phyloP scores from a whole-genome alignment of 2,797 vertebrate species.

The Pseudocheirus occidentalis region DNA sequence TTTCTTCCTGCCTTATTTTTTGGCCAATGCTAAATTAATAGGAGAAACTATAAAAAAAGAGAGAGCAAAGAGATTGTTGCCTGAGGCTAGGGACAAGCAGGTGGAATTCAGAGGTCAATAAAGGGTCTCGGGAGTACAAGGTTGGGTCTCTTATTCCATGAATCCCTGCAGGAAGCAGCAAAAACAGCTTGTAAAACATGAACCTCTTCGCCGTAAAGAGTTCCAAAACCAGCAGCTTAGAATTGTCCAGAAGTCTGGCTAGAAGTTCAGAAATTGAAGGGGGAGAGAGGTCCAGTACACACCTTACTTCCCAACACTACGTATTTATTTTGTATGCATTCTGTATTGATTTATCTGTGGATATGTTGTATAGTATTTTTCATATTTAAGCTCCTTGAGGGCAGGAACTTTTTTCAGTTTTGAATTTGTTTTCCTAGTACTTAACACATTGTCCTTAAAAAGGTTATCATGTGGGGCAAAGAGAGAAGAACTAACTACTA shows the following conservation, averaged over 20 bases:
- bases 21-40: background rate
- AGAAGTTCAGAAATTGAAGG: background rate
- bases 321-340: background rate
- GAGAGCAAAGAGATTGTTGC: too few relatives aligned
- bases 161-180: background rate
- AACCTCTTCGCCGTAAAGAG: background rate
- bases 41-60: background rate
- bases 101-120: background rate
- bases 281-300: background rate
- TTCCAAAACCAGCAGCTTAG: background rate
- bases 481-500: background rate
- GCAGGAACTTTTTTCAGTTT: background rate
- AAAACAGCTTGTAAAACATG: background rate
- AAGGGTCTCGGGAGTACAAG: accelerated
- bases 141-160: background rate
- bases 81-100: accelerated
- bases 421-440: background rate
- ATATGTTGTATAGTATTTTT: background rate
- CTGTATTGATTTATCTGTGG: background rate
- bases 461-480: background rate
- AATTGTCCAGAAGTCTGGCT: background rate
- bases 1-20: background rate
- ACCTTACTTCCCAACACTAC: background rate
- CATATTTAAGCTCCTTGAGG: background rate
- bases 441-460: background rate